Evolutionary conservation across 2,888 invertebrate genomes (phyloP).

Genomic region (Beris morrisii): DNA sequence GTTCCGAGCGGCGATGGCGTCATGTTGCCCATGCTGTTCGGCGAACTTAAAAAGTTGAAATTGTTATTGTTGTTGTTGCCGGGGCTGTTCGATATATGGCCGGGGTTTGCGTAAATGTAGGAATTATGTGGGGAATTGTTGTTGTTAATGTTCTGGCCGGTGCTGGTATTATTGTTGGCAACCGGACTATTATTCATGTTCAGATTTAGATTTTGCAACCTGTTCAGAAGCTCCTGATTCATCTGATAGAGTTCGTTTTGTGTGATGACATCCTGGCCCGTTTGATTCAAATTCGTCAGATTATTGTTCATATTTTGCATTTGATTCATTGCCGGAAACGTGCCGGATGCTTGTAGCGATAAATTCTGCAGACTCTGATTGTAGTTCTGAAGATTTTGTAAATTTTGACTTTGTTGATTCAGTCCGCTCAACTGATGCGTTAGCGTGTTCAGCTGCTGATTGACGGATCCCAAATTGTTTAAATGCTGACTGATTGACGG

Average conservation of each 20-base stretch:
- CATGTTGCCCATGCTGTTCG: conserved; percentile 46
- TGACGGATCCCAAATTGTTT: conserved; percentile 54
- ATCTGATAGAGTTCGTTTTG: conserved; percentile 56
- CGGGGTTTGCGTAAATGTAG: conserved; percentile 55
- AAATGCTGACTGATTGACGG: conserved; percentile 55
- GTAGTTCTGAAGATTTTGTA: conserved; percentile 52
- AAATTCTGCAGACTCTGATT: conserved; percentile 37
- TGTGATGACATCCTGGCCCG: conserved; percentile 40
- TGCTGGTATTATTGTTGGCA: conserved; percentile 38
- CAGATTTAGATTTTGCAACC: conserved; percentile 53
- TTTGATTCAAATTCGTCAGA: conserved; percentile 46
- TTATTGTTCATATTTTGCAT: conserved; percentile 52
- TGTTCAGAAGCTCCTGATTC: conserved; percentile 55
- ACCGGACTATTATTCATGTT: conserved; percentile 42
- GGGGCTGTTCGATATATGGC: conserved; percentile 48
- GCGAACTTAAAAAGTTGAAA: conserved; percentile 51
- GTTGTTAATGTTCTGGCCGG: conserved; percentile 39
- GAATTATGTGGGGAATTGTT: conserved; percentile 53
- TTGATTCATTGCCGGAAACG: conserved; percentile 52
- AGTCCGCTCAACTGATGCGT: conserved; percentile 55
- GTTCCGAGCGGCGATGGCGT: conserved; percentile 54
- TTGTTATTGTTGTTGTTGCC: conserved; percentile 45
- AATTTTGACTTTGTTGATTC: conserved; percentile 56
- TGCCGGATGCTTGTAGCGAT: conserved; percentile 49
- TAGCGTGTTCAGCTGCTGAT: conserved; percentile 54